Evolutionary conservation across 2,113 vertebrate species (phyloP).

Genomic region (Naja naja): DNA sequence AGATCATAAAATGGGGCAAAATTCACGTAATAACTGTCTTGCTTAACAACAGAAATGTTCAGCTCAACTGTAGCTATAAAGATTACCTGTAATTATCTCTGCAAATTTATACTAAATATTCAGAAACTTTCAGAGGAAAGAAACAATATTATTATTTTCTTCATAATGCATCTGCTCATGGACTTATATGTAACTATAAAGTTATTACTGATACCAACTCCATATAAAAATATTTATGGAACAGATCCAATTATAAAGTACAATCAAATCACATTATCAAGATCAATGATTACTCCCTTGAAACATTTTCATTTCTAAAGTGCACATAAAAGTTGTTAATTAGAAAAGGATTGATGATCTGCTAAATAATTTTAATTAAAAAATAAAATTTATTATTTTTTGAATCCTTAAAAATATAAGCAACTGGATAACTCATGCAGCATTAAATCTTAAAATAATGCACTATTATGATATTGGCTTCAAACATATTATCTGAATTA

Average conservation of each 20-base stretch:
- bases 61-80: no score
- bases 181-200: background rate
- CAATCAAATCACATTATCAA: conserved; percentile 56
- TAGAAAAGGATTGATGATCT: background rate
- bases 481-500: background rate
- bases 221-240: conserved; percentile 33
- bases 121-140: conserved; percentile 26
- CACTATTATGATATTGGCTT: no score
- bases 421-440: no score
- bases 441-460: no score
- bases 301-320: conserved; percentile 48
- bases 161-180: background rate
- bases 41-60: no score
- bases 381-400: conserved; percentile 36
- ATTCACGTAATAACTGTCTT: no score
- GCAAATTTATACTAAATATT: conserved; percentile 13
- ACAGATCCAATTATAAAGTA: conserved; percentile 36
- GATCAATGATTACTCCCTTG: conserved; percentile 38
- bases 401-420: conserved; percentile 29
- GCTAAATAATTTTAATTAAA: background rate
- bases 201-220: background rate
- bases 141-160: background rate
- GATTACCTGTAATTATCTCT: background rate
- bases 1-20: no score
- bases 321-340: background rate